Evolutionary conservation across 2,113 vertebrate genomes (phyloP).

Genomic region (Chrysochloris asiatica): DNA sequence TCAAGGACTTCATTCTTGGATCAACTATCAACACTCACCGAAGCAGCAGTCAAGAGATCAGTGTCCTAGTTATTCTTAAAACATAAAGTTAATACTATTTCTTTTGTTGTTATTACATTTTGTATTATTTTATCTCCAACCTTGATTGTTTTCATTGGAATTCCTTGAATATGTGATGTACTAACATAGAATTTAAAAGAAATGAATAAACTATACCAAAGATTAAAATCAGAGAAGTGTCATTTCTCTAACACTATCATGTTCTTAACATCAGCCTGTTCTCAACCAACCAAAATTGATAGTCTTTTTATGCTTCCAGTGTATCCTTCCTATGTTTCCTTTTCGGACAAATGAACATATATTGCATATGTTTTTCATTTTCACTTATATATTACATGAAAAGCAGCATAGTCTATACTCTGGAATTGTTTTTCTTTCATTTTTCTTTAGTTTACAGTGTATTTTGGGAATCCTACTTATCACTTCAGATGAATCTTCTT

Average conservation of each 20-base stretch:
- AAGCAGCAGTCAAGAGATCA: too few species aligned
- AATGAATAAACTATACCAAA: not conserved
- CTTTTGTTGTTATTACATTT: not conserved
- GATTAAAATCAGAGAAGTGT: not conserved
- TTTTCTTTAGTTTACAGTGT: too few species aligned
- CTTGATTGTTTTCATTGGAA: not conserved
- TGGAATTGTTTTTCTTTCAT: too few species aligned
- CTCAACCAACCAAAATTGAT: not conserved
- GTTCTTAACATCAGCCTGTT: not conserved
- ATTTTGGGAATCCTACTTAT: too few species aligned
- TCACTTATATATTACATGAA: too few species aligned
- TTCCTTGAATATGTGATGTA: not conserved
- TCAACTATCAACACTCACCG: too few species aligned
- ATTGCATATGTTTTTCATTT: too few species aligned
- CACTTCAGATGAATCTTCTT: too few species aligned
- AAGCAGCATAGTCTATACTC: too few species aligned
- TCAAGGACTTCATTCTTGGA: too few species aligned
- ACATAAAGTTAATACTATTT: too few species aligned
- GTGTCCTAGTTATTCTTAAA: too few species aligned
- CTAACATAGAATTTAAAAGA: not conserved
- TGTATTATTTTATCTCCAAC: not conserved
- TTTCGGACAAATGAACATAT: not conserved
- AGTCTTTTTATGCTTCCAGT: not conserved
- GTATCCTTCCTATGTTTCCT: not conserved
- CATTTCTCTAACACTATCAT: not conserved